Conservation (phyloP, 2,888 invertebrate species). For the Mactromeris polynyma region DNA sequence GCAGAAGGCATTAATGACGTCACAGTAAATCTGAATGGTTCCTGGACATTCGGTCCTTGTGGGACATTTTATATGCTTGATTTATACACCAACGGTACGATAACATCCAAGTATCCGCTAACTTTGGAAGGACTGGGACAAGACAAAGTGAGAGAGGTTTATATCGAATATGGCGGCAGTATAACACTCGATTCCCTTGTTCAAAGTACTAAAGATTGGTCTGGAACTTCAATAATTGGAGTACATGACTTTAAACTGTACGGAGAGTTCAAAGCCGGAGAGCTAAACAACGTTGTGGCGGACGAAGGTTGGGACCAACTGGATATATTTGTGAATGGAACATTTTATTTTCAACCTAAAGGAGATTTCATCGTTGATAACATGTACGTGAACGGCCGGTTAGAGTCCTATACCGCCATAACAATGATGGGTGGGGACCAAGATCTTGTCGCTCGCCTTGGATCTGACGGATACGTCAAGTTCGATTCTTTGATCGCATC, state of each 20-base stretch:
- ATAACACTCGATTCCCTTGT: constrained; percentile 69
- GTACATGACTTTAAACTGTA: constrained; percentile 65
- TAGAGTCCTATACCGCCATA: constrained; percentile 60
- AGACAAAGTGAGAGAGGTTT: constrained; percentile 56
- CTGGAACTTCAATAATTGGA: constrained; percentile 64
- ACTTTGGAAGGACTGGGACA: constrained; percentile 60
- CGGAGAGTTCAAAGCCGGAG: constrained; percentile 68
- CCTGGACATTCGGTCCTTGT: constrained; percentile 70
- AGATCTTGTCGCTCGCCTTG: constrained; percentile 49
- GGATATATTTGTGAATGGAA: constrained; percentile 61
- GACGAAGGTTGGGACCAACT: constrained; percentile 71
- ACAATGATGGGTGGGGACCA: constrained; percentile 47
- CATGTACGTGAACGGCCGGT: constrained; percentile 60
- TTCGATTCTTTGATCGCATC: constrained; percentile 62
- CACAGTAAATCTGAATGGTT: constrained; percentile 62
- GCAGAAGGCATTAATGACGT: constrained; percentile 61
- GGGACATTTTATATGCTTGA: constrained; percentile 60
- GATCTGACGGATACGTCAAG: constrained; percentile 43
- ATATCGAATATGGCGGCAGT: constrained; percentile 65
- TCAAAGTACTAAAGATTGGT: constrained; percentile 62
- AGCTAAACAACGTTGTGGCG: constrained; percentile 56
- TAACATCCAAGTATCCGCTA: constrained; percentile 66
- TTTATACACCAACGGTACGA: constrained; percentile 66
- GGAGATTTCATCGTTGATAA: constrained; percentile 67
- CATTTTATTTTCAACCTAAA: constrained; percentile 68